These are phyloP conservation scores for Tragopan temminckii DNA, from an alignment of 2,797 vertebrate genomes.

Conservation along the genomic window DNA sequence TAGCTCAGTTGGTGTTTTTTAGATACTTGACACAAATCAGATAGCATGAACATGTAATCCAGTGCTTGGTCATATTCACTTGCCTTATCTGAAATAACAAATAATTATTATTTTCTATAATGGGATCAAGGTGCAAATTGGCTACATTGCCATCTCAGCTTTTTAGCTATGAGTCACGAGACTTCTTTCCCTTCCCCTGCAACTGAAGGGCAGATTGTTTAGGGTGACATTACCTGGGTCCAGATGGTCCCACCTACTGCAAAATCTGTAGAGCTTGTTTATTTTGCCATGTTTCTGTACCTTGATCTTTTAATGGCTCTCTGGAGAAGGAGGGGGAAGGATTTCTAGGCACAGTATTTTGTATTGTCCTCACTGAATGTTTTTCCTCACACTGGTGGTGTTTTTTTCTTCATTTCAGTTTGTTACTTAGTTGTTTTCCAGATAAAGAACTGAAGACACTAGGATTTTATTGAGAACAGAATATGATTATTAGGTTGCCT, in stretches of 20 bases:
- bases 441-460: background rate
- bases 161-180: conserved; percentile 35
- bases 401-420: background rate
- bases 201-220: conserved; percentile 72
- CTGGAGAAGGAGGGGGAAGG: conserved; percentile 14
- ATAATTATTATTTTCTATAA: background rate
- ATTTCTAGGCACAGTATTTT: background rate
- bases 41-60: background rate
- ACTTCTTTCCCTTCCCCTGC: conserved; percentile 12
- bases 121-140: background rate
- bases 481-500: background rate
- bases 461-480: background rate
- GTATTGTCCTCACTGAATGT: background rate
- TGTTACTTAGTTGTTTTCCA: background rate
- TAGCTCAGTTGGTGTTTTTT: background rate
- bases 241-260: conserved; percentile 74
- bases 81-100: background rate
- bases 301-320: conserved; percentile 69
- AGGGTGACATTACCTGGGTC: conserved; percentile 53
- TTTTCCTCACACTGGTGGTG: background rate
- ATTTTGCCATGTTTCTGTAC: conserved; percentile 45
- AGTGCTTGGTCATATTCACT: background rate
- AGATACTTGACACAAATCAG: background rate
- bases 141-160: background rate
- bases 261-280: conserved; percentile 65